phyloP scores from a whole-genome alignment of 2,113 vertebrate species.

The Desmodus rotundus region DNA sequence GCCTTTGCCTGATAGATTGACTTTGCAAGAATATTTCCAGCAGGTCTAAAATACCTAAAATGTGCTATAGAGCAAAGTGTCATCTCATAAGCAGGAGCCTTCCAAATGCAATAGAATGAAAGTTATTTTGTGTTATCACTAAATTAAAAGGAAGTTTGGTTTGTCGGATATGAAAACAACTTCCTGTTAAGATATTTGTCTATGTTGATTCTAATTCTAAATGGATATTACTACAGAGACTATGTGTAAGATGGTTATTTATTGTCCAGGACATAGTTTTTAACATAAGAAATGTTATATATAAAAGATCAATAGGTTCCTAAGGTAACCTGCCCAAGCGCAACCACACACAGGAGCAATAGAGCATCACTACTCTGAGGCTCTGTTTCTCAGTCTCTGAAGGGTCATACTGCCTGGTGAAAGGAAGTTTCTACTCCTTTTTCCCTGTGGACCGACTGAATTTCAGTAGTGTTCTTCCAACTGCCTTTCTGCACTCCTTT shows the following conservation, averaged over 20 bases:
- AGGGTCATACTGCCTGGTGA: neutral
- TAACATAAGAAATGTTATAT: neutral
- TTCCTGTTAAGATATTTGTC: neutral
- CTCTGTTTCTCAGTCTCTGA: neutral
- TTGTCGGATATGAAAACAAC: neutral
- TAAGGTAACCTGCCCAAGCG: neutral
- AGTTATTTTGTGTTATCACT: neutral
- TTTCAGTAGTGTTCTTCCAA: neutral
- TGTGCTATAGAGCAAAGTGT: neutral
- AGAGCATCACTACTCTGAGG: neutral
- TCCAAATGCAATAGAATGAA: neutral
- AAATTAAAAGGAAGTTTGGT: neutral
- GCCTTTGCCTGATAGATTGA: neutral
- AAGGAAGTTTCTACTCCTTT: neutral
- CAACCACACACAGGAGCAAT: neutral
- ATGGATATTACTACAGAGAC: neutral
- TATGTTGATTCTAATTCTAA: neutral
- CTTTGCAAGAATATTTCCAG: neutral
- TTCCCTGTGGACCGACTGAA: accelerated
- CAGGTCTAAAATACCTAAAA: neutral
- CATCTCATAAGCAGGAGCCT: neutral
- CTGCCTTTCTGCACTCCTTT: neutral
- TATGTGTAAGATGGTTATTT: neutral
- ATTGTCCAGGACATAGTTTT: neutral
- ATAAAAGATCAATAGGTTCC: neutral